Evolutionary conservation across 1,140 invertebrate genomes (phyloP).

Genomic region (Ephestia elutella): DNA sequence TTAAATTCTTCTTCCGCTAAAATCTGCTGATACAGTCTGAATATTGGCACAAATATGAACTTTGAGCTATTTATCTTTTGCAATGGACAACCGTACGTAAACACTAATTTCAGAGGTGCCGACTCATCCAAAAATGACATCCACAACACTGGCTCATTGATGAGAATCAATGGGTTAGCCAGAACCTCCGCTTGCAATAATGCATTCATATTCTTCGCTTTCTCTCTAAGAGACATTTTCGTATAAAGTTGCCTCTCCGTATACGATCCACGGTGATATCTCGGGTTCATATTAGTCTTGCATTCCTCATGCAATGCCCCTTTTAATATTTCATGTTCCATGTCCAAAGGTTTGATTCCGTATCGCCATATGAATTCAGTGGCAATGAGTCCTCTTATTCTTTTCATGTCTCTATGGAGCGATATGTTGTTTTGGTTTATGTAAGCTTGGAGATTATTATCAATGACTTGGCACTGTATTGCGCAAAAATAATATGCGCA

Average conservation of each 20-base stretch:
- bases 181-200: constrained; percentile 52
- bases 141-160: constrained; percentile 52
- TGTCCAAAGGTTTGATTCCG: constrained; percentile 59
- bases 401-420: constrained; percentile 64
- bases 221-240: constrained; percentile 68
- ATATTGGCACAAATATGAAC: constrained; percentile 67
- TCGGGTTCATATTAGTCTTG: constrained; percentile 64
- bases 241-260: constrained; percentile 67
- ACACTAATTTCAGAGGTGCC: constrained; percentile 35
- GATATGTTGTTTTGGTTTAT: constrained; percentile 69
- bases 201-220: constrained; percentile 54
- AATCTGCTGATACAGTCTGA: constrained; percentile 65
- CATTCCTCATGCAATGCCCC: constrained; percentile 59
- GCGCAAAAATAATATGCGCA: constrained; percentile 80
- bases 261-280: constrained; percentile 71
- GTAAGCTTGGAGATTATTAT: constrained; percentile 78
- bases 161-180: constrained; percentile 49
- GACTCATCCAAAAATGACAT: constrained; percentile 30
- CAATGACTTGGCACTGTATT: constrained; percentile 78
- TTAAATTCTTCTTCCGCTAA: constrained; percentile 55
- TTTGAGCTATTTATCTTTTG: constrained; percentile 65
- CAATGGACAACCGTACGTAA: constrained; percentile 57
- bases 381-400: constrained; percentile 64
- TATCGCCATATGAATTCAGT: constrained; percentile 73
- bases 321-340: constrained; percentile 62